phyloP scores from a whole-genome alignment of 2,797 vertebrate genomes.

The Peromyscus eremicus region DNA sequence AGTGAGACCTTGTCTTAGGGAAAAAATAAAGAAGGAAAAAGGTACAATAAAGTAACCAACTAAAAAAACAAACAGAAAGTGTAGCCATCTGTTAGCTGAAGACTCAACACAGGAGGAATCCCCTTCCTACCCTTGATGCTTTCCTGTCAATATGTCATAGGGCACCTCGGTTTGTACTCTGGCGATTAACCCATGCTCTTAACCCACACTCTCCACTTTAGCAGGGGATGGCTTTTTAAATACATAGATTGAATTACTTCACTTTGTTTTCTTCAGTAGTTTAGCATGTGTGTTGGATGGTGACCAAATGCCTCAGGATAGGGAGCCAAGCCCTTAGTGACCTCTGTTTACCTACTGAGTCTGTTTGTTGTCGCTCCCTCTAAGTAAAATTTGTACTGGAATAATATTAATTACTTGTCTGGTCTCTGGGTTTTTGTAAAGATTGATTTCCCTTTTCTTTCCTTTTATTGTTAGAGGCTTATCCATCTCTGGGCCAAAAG shows the following conservation, averaged over 20 bases:
- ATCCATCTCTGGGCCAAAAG: not conserved
- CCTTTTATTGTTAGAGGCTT: not conserved
- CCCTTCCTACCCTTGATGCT: not conserved
- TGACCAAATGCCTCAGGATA: conserved; percentile 4
- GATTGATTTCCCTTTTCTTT: not conserved
- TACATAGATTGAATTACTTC: conserved; percentile 22
- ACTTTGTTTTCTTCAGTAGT: not conserved
- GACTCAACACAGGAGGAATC: not conserved
- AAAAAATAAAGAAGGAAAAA: not conserved
- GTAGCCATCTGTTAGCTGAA: conserved; percentile 9
- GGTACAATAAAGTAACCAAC: not conserved
- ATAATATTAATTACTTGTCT: not conserved
- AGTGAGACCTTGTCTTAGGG: not conserved
- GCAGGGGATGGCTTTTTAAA: conserved; percentile 49
- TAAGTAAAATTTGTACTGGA: conserved; percentile 28
- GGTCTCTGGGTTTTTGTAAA: not conserved
- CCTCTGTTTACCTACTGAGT: not conserved
- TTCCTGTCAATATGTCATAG: conserved; percentile 28
- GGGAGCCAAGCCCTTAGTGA: not conserved
- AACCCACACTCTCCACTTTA: not conserved
- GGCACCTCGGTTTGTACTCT: not conserved
- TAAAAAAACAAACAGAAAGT: not conserved
- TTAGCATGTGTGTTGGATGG: conserved; percentile 11
- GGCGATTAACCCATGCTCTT: not conserved
- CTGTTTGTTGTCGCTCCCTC: not conserved